Base-by-base conservation (phyloP, 2,797 vertebrate species). In the Chrysocyon brachyurus region DNA sequence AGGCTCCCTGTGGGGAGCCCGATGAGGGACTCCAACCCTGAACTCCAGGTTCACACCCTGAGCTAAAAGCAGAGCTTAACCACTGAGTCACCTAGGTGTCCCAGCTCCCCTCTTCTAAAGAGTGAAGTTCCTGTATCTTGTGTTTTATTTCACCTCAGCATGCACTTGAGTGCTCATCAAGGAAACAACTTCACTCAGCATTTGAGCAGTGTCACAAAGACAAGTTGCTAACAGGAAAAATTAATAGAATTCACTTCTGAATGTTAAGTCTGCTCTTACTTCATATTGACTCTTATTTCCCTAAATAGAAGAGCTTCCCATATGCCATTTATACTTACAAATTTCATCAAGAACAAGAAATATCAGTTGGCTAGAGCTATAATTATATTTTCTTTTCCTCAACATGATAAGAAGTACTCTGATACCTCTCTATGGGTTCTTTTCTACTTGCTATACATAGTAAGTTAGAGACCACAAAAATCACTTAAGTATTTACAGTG, bases 261-360 rank as follows among this genome's bases (percentile, higher is more conserved):
- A 87, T 24, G 4, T 49, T 70, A 28, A 77, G 57, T 3, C 31
- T 79, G 56, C 52, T 86, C 52, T 95, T 92, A 61, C 49, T 82
- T 93, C 72, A 72, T 14, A 31, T 5, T 57, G 36, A 87, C 52
- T 87, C 95, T 75, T 33, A 70, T 79, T 91, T 91, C 28, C 63
- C 54, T 70, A 94, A 91, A 70, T 40, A 64, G 54, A 91, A 94
- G 31, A 61, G 9, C 36, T 87, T 90, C 64, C 64, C 6, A 2
- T 81, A 26, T 82, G 26, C 8, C 21, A 56, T 52, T 26, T 5
- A 70, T 4, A 59, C 57, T 83, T 86, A 61, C 7, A 36, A 54
- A 56, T 93, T 93, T 78, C 26, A 90, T 98, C 86, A 98, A 95
- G 9, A 96, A 40, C 16, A 87, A 97, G 64, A 96, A 95, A 83